These are phyloP conservation scores for Trachelus stipa DNA, from an alignment of 2,888 invertebrate genomes.

Conservation along the genomic window DNA sequence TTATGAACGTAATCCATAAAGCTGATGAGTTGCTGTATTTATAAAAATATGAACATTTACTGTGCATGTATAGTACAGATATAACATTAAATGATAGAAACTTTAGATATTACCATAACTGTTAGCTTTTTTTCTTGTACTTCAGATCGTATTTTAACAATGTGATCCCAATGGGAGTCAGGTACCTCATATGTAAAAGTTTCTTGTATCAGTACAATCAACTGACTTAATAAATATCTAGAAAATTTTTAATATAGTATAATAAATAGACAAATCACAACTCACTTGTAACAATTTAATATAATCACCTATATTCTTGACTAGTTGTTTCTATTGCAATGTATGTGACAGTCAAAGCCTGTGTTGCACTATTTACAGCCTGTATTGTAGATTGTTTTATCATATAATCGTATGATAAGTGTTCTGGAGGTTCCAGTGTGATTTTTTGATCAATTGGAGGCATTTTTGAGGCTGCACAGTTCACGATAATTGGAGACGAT, in stretches of 20 bases:
- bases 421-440: slow-evolving; percentile 45
- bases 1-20: slow-evolving; percentile 59
- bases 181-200: slow-evolving; percentile 44
- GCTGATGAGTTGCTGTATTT: slow-evolving; percentile 47
- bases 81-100: neutral
- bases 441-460: slow-evolving; percentile 41
- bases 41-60: slow-evolving; percentile 2
- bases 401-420: slow-evolving; percentile 55
- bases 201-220: slow-evolving; percentile 55
- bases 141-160: slow-evolving; percentile 49
- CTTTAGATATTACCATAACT: slow-evolving; percentile 44
- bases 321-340: slow-evolving; percentile 54
- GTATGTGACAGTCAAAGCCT: slow-evolving; percentile 56
- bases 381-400: slow-evolving; percentile 57
- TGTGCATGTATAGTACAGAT: neutral
- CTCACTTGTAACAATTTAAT: slow-evolving; percentile 4
- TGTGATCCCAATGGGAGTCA: slow-evolving; percentile 55
- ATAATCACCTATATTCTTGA: slow-evolving; percentile 55
- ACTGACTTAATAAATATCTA: slow-evolving; percentile 45
- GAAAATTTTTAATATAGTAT: slow-evolving; percentile 17
- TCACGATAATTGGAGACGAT: slow-evolving; percentile 38
- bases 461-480: slow-evolving; percentile 37
- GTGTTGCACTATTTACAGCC: slow-evolving; percentile 56
- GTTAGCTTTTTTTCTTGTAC: slow-evolving; percentile 52
- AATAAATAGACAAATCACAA: neutral